Conservation (phyloP, 1,140 invertebrate genomes). For the Drosophila repletoides region DNA sequence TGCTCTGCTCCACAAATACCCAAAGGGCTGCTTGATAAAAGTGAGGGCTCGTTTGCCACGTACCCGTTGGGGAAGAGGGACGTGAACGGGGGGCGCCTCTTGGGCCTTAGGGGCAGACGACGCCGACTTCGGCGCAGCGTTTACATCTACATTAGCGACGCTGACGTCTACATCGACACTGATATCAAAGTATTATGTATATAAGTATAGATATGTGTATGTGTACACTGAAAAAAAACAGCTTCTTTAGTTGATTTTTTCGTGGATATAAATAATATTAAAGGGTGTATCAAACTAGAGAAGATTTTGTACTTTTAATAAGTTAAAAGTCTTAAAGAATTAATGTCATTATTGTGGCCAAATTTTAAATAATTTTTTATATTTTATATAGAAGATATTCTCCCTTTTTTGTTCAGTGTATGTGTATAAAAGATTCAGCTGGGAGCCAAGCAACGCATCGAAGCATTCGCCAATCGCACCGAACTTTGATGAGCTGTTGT, state of each 20-base stretch:
- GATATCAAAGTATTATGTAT: slow-evolving; percentile 26
- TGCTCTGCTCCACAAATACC: slow-evolving; percentile 74
- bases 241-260: too few species aligned
- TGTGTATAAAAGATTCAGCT: background rate
- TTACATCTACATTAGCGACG: slow-evolving; percentile 76
- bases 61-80: slow-evolving; percentile 11
- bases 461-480: slow-evolving; percentile 9
- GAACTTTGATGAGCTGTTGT: slow-evolving; percentile 76
- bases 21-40: slow-evolving; percentile 77
- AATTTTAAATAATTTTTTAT: too few species aligned
- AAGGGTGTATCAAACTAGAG: too few species aligned
- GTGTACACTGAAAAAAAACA: background rate
- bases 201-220: background rate
- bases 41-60: slow-evolving; percentile 56
- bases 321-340: too few species aligned
- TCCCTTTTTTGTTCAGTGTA: too few species aligned
- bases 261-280: too few species aligned
- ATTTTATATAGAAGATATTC: too few species aligned
- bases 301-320: too few species aligned
- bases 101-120: slow-evolving; percentile 36
- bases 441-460: slow-evolving; percentile 23
- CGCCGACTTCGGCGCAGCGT: slow-evolving; percentile 34
- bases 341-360: too few species aligned
- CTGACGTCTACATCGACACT: slow-evolving; percentile 24
- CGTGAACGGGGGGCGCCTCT: too few species aligned